Conservation (phyloP, 2,888 invertebrate genomes). For the Melikaiella ostensackeni region DNA sequence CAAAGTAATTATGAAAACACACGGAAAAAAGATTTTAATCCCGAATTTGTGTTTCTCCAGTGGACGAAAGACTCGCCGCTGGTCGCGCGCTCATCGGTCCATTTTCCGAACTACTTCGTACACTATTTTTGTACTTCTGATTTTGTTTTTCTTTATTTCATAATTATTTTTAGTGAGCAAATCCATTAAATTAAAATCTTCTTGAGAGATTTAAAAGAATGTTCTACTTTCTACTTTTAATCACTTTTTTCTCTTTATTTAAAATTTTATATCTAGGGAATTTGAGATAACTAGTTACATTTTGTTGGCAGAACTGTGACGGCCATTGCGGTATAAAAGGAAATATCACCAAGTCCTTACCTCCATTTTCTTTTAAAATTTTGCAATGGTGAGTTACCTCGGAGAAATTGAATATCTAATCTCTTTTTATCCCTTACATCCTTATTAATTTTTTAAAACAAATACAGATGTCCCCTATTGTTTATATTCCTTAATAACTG, state of each 20-base stretch:
- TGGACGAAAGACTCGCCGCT: not conserved
- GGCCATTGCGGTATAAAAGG: conserved; percentile 7
- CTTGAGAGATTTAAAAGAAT: no score
- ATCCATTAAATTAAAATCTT: no score
- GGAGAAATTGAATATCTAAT: not conserved
- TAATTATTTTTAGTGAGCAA: no score
- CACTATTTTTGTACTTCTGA: no score
- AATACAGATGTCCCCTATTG: not conserved
- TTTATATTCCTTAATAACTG: not conserved
- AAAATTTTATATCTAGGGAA: not conserved
- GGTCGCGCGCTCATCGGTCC: no score
- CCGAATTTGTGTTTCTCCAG: conserved; percentile 10
- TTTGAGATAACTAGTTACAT: not conserved
- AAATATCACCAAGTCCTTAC: conserved; percentile 44
- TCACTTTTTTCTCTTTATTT: no score
- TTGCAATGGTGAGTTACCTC: conserved; percentile 63
- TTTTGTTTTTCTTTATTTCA: no score
- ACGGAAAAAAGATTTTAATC: not conserved
- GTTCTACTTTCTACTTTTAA: no score
- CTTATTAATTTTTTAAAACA: not conserved
- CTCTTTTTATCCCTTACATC: conserved; percentile 3
- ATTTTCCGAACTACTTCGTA: no score
- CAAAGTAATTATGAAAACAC: not conserved
- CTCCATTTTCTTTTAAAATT: conserved; percentile 66
- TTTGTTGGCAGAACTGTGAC: not conserved